These are phyloP conservation scores for Drosophila yooni DNA, from an alignment of 2,888 invertebrate genomes.

Conservation along the genomic window DNA sequence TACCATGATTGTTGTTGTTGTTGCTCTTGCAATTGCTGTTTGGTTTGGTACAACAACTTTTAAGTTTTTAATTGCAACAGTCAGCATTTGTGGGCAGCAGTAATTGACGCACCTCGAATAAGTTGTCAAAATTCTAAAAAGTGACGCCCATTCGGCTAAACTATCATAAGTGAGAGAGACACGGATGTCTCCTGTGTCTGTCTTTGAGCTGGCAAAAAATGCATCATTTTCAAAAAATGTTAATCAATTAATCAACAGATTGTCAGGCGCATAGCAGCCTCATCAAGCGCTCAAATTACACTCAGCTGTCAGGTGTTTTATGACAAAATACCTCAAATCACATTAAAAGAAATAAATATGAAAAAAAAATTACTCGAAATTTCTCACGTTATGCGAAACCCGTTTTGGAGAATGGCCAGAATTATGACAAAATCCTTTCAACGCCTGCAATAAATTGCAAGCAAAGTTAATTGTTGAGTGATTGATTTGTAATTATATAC, in stretches of 20 bases:
- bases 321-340: slow-evolving; percentile 60
- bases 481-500: slow-evolving; percentile 30
- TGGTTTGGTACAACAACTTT: slow-evolving; percentile 33
- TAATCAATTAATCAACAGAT: slow-evolving; percentile 58
- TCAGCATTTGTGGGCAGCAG: slow-evolving; percentile 74
- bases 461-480: slow-evolving; percentile 21
- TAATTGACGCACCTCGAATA: slow-evolving; percentile 66
- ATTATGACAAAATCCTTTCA: slow-evolving; percentile 53
- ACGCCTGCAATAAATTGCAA: slow-evolving; percentile 35
- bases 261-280: slow-evolving; percentile 54
- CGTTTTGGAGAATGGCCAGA: slow-evolving; percentile 36
- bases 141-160: slow-evolving; percentile 37
- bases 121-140: slow-evolving; percentile 59
- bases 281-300: slow-evolving; percentile 54
- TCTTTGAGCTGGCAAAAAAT: slow-evolving; percentile 15
- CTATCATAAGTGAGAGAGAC: not conserved
- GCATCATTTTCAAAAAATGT: slow-evolving; percentile 49
- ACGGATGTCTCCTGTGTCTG: not conserved
- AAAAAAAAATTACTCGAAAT: slow-evolving; percentile 34
- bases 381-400: slow-evolving; percentile 60
- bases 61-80: slow-evolving; percentile 75
- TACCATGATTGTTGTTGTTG: slow-evolving; percentile 27
- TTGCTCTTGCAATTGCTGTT: slow-evolving; percentile 30
- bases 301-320: slow-evolving; percentile 62
- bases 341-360: slow-evolving; percentile 44